A percentile compares a stretch with the other conserved stretches of the same genome.
Evolutionary conservation across 2,113 vertebrate genomes (phyloP).

Genomic region (Anguilla japonica): DNA sequence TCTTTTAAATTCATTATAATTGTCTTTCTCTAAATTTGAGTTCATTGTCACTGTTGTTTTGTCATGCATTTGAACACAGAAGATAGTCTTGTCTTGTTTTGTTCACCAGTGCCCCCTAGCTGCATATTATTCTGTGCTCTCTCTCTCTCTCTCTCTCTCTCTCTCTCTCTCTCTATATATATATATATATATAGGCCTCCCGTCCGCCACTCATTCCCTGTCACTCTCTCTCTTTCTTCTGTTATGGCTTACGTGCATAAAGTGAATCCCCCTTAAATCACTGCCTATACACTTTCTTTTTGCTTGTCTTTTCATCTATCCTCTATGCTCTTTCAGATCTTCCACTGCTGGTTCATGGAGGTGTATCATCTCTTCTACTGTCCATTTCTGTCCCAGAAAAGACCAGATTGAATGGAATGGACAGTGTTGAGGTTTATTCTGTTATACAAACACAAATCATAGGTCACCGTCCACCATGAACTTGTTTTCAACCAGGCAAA

Average conservation of each 20-base stretch:
- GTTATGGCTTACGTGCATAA: neutral
- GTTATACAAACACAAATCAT: neutral
- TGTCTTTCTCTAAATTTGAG: conserved; percentile 31
- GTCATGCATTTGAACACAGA: conserved; percentile 80
- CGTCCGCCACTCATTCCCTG: neutral
- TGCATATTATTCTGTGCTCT: neutral
- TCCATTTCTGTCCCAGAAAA: neutral
- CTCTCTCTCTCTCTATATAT: neutral
- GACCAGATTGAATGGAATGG: neutral
- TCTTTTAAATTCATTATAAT: conserved; percentile 61
- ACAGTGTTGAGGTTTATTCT: neutral
- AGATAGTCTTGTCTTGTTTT: conserved; percentile 64
- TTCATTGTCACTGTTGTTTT: conserved; percentile 65
- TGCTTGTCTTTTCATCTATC: neutral
- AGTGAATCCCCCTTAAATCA: neutral
- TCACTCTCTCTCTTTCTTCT: neutral
- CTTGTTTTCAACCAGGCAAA: conserved; percentile 11
- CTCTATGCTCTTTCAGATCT: neutral
- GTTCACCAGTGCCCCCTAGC: conserved; percentile 1
- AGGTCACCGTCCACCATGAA: neutral
- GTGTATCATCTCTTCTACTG: neutral
- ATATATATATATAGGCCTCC: no score
- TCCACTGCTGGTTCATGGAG: conserved; percentile 8
- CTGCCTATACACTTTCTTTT: conserved; percentile 14
- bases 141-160: neutral